A percentile compares a stretch with the other conserved stretches of the same genome.
Conservation (phyloP, 1,140 invertebrate species). For the Drosophila malerkotliana region DNA sequence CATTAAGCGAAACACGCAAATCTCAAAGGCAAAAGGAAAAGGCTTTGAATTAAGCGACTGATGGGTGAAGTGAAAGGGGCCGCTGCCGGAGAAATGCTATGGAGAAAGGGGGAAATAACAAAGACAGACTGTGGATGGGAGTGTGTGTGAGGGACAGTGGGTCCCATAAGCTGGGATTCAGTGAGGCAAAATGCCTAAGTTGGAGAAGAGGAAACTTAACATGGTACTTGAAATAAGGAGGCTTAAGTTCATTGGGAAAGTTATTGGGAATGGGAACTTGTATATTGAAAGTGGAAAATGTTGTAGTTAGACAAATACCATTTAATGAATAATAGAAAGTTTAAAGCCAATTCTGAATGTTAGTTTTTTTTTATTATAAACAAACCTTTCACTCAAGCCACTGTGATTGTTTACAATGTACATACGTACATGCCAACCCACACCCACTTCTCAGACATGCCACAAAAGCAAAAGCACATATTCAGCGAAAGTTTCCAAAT, state of each 20-base stretch:
- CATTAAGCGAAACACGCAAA: slow-evolving; percentile 83
- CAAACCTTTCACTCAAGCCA: not conserved
- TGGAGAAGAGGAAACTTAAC: not conserved
- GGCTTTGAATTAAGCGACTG: slow-evolving; percentile 45
- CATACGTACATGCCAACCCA: slow-evolving; percentile 41
- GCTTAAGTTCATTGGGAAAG: slow-evolving; percentile 10
- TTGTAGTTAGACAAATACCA: not conserved
- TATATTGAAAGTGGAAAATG: not conserved
- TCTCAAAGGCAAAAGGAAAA: slow-evolving; percentile 75
- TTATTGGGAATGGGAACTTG: not conserved
- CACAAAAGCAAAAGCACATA: slow-evolving; percentile 72
- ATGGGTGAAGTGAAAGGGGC: slow-evolving; percentile 9
- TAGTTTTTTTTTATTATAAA: not conserved
- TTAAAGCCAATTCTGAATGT: not conserved
- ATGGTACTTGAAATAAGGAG: not conserved
- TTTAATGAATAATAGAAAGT: not conserved
- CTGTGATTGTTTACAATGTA: not conserved
- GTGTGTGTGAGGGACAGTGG: slow-evolving; percentile 40
- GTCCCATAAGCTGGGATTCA: slow-evolving; percentile 42
- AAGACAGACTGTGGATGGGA: not conserved
- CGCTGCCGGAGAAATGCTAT: not conserved
- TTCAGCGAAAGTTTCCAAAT: slow-evolving; percentile 80
- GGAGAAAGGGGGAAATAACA: not conserved
- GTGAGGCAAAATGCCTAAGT: slow-evolving; percentile 7
- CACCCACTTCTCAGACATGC: slow-evolving; percentile 41